Conservation (phyloP, 1,140 invertebrate species). For the Procambarus clarkii region DNA sequence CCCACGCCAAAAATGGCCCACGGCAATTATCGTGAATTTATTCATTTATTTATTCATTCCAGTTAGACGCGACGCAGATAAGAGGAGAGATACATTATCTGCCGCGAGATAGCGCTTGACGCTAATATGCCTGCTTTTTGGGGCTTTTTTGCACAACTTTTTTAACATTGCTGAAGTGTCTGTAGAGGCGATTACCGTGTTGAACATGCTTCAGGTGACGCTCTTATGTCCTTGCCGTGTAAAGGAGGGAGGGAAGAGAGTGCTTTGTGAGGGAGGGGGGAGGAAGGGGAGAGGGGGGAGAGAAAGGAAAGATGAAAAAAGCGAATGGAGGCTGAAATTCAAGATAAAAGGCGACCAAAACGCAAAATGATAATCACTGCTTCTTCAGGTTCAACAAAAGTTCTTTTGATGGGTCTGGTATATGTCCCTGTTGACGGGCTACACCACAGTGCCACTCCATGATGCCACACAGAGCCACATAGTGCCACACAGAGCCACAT, state of each 20-base stretch:
- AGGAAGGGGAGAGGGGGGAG: neutral
- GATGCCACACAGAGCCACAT: neutral
- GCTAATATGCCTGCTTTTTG: neutral
- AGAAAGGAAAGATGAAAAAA: neutral
- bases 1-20: neutral
- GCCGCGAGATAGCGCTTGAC: neutral
- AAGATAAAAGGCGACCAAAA: neutral
- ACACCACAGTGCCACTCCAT: neutral
- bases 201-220: too few relatives aligned
- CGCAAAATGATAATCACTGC: too few relatives aligned
- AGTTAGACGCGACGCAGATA: neutral
- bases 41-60: neutral
- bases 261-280: too few relatives aligned
- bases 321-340: neutral
- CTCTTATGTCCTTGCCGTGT: too few relatives aligned
- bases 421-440: too few relatives aligned
- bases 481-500: too few relatives aligned
- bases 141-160: too few relatives aligned
- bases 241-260: too few relatives aligned
- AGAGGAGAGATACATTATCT: neutral
- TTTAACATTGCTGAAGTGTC: neutral
- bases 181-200: neutral
- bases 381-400: too few relatives aligned
- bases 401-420: too few relatives aligned
- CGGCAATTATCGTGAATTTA: neutral